These are phyloP conservation scores for Phalera bucephala DNA, from an alignment of 2,888 invertebrate species.

Conservation along the genomic window DNA sequence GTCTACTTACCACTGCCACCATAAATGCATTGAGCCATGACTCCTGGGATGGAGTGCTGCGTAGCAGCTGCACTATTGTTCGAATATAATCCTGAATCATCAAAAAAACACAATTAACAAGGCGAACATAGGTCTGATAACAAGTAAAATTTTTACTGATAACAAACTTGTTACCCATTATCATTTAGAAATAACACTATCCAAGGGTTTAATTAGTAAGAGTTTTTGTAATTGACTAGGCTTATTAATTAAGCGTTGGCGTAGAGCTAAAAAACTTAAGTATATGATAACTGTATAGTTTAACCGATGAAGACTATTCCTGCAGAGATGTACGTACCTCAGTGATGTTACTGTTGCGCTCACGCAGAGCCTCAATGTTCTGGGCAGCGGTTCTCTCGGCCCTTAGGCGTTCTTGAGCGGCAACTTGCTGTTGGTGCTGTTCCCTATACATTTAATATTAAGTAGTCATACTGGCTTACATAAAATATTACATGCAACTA, in stretches of 20 bases:
- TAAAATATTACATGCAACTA: background rate
- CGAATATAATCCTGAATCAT: constrained; percentile 44
- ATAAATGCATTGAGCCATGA: constrained; percentile 46
- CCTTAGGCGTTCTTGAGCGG: constrained; percentile 31
- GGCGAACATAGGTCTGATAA: background rate
- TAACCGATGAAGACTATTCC: no score
- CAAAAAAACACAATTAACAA: background rate
- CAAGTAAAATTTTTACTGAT: no score
- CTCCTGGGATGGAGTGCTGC: constrained; percentile 32
- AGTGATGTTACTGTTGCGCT: constrained; percentile 37
- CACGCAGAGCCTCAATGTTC: constrained; percentile 39
- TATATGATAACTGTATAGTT: no score
- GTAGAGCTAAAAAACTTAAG: no score
- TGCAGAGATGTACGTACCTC: no score
- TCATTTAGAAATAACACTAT: no score
- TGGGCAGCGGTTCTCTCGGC: constrained; percentile 32
- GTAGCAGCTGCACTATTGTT: constrained; percentile 37
- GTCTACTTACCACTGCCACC: constrained; percentile 50
- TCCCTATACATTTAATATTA: constrained; percentile 30
- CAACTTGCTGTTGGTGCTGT: constrained; percentile 37
- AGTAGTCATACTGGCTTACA: background rate
- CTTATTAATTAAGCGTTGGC: no score
- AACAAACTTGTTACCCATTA: no score
- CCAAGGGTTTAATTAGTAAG: no score
- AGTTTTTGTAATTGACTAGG: no score